Conservation (phyloP, 1,140 invertebrate genomes). For the Drosophila nasuta region DNA sequence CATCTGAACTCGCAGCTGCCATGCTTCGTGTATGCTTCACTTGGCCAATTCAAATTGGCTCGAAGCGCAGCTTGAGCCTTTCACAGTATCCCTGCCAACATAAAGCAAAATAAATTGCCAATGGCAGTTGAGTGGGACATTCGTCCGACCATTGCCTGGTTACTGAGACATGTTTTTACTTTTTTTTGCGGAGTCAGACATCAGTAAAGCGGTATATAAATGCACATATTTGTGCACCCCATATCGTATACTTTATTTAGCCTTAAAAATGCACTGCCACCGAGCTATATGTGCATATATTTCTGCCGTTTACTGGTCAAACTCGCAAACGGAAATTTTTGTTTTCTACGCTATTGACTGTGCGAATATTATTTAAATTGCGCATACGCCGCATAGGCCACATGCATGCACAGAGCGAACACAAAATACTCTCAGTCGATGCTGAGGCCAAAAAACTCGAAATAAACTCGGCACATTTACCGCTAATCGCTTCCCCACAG, state of each 20-base stretch:
- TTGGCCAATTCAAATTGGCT: conserved; percentile 31
- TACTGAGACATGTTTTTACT: conserved; percentile 51
- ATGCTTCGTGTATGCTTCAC: conserved; percentile 5
- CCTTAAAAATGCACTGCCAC: conserved; percentile 18
- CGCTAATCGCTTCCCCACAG: conserved; percentile 82
- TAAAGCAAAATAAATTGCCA: conserved; percentile 74
- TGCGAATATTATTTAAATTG: conserved; percentile 55
- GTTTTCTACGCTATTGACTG: conserved; percentile 12
- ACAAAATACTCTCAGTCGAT: conserved; percentile 12
- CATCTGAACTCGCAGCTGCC: conserved; percentile 34
- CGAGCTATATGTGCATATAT: conserved; percentile 4
- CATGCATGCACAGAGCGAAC: not conserved
- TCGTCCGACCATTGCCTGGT: conserved; percentile 26
- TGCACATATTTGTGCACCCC: too few relatives aligned
- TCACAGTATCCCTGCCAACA: conserved; percentile 50
- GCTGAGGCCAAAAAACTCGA: conserved; percentile 46
- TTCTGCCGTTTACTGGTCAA: conserved; percentile 23
- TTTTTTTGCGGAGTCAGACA: conserved; percentile 23
- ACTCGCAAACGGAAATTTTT: conserved; percentile 22
- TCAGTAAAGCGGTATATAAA: conserved; percentile 5
- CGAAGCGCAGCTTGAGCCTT: conserved; percentile 27
- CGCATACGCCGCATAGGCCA: conserved; percentile 43
- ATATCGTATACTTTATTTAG: too few relatives aligned
- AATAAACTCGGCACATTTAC: conserved; percentile 78
- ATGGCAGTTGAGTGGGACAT: conserved; percentile 39